Evolutionary conservation across 2,888 invertebrate genomes (phyloP).

Genomic region (Chirona hameri): DNA sequence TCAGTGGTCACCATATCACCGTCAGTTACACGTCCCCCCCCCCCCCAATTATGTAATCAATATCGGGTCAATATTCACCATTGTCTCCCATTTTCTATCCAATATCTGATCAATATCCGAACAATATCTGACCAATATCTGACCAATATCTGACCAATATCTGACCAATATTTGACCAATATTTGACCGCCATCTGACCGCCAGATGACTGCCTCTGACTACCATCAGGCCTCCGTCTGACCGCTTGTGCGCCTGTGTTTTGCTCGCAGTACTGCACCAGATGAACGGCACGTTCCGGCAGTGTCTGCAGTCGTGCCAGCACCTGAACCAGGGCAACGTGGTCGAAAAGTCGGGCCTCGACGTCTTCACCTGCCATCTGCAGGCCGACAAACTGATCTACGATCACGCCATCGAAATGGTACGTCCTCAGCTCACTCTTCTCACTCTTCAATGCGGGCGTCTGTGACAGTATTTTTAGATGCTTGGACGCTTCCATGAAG

Average conservation of each 20-base stretch:
- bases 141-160: no score
- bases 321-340: constrained; percentile 62
- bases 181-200: no score
- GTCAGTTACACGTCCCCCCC: no score
- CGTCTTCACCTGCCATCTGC: constrained; percentile 42
- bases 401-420: constrained; percentile 98
- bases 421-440: constrained; percentile 43
- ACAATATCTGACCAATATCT: no score
- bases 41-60: no score
- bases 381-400: constrained; percentile 78
- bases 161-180: no score
- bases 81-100: no score
- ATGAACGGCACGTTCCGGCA: constrained; percentile 90
- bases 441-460: neutral
- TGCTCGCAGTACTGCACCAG: constrained; percentile 49
- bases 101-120: no score
- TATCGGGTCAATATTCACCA: no score
- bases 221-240: neutral
- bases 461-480: no score
- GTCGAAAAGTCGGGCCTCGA: constrained; percentile 41
- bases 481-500: no score
- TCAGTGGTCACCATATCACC: no score
- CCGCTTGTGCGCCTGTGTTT: neutral
- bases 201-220: neutral
- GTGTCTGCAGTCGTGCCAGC: constrained; percentile 81